Base-by-base conservation (phyloP, 2,888 invertebrate genomes). In the Acleris literana region DNA sequence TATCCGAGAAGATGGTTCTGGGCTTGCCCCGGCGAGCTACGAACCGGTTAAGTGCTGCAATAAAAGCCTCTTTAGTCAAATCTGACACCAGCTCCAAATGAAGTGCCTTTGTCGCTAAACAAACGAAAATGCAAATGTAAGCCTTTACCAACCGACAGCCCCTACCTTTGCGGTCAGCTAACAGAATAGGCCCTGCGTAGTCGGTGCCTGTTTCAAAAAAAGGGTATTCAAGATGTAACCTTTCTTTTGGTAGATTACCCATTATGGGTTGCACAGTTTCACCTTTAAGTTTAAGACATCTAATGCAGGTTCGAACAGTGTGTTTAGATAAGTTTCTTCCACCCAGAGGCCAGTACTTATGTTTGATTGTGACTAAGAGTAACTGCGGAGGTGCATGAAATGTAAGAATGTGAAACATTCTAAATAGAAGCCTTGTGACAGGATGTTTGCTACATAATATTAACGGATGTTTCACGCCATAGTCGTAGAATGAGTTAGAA, bases 31-130 rank as follows among this genome's bases (percentile, higher is more conserved):
- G 61, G 2, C 70, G 69, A 46, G 65, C 52, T 5, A 69, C 62
- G 20, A 71, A 70, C 13, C 70, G 63, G 54, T 2, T 71, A 68
- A 58, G 58, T 13, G 58, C 58, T 48, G 58, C 58, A 20, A 58
- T 58, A 16, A 58, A 58, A 9, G 58, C 49, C 20, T 74, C 71
- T 7, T 74, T 72, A 16, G 72, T 66, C 0, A 78, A 64, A 11
- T 69, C 69, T 0, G 68, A 64, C 1, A 74, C 78, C 2, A 69
- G 43, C 54, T 77, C 76, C 7, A 76, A 46, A 53, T 76, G 75
- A 13, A 74, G 57, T 6, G 76, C 76, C 63, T 72, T 74, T 5
- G 68, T 63, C 1, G 69, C 61, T 22, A 75, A 60, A 33, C 74
- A 74, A 4, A 75, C 69, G 55, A 72, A 72, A 1, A 67, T 22